These are phyloP conservation scores for Brachyptera putata DNA, from an alignment of 2,888 invertebrate species.

Conservation along the genomic window DNA sequence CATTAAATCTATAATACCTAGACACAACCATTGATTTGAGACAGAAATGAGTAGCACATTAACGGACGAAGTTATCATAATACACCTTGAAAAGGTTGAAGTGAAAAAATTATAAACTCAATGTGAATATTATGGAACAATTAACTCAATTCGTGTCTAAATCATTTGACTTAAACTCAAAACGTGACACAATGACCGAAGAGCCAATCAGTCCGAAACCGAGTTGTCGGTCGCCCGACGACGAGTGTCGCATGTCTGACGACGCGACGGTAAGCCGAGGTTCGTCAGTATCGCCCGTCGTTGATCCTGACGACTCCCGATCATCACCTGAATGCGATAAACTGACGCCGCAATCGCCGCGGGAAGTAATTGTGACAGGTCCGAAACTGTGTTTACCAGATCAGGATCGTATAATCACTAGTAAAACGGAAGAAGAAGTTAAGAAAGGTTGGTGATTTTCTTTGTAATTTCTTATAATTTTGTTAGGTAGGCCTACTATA, in stretches of 20 bases:
- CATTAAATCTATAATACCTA: too few species aligned
- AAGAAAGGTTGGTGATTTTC: constrained; percentile 4
- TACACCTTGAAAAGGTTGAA: too few species aligned
- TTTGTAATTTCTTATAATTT: too few species aligned
- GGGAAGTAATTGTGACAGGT: neutral
- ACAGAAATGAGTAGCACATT: too few species aligned
- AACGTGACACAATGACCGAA: neutral
- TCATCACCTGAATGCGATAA: constrained; percentile 38
- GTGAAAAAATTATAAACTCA: too few species aligned
- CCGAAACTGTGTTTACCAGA: constrained; percentile 3
- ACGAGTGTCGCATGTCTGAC: constrained; percentile 7
- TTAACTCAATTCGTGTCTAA: constrained; percentile 87
- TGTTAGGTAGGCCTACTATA: too few species aligned
- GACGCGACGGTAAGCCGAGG: constrained; percentile 23
- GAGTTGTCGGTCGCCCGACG: neutral
- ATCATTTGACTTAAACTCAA: constrained; percentile 58
- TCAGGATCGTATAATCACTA: neutral
- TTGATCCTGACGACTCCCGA: constrained; percentile 43
- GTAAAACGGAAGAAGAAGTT: neutral
- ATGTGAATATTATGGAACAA: constrained; percentile 83
- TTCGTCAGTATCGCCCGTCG: constrained; percentile 41
- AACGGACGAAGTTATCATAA: too few species aligned
- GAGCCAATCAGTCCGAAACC: neutral
- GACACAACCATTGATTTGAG: too few species aligned
- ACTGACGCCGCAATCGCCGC: constrained; percentile 20